Percentiles rank a stretch among this genome's conserved stretches.
Conservation (phyloP, 2,113 vertebrate species). For the Laterallus jamaicensis region DNA sequence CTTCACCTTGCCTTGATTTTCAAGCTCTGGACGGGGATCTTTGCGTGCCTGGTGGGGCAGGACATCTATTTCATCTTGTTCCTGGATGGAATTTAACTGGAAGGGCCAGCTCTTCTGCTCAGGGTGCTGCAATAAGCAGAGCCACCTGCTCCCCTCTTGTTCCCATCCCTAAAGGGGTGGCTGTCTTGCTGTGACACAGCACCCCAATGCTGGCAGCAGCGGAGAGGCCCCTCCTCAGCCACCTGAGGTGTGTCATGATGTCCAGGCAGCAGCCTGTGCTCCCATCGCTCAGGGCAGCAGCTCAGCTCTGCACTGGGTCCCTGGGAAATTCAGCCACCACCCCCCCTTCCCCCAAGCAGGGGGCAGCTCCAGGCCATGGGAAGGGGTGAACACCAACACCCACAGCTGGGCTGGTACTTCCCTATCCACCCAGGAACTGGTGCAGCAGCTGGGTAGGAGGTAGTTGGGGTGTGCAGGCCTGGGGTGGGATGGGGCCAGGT, state of each 20-base stretch:
- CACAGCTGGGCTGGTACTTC: not conserved
- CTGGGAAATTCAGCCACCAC: not conserved
- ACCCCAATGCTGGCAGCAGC: no score
- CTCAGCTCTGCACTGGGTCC: not conserved
- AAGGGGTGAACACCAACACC: no score
- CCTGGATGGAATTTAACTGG: not conserved
- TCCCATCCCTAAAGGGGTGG: not conserved
- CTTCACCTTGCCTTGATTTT: not conserved
- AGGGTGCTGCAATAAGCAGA: not conserved
- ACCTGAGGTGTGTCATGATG: accelerated
- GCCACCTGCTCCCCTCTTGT: accelerated
- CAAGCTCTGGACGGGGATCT: not conserved
- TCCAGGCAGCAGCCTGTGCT: no score
- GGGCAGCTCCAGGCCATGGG: no score
- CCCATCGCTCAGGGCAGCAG: not conserved
- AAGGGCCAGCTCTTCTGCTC: not conserved
- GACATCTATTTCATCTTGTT: not conserved
- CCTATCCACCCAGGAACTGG: not conserved
- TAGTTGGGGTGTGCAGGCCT: not conserved
- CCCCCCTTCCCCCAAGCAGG: no score
- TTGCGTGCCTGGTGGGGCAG: not conserved
- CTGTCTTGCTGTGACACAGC: not conserved
- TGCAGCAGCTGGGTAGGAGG: not conserved
- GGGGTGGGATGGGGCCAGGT: not conserved
- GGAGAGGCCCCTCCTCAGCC: not conserved